phyloP scores from a whole-genome alignment of 1,140 invertebrate species.

The Drosophila neocordata region DNA sequence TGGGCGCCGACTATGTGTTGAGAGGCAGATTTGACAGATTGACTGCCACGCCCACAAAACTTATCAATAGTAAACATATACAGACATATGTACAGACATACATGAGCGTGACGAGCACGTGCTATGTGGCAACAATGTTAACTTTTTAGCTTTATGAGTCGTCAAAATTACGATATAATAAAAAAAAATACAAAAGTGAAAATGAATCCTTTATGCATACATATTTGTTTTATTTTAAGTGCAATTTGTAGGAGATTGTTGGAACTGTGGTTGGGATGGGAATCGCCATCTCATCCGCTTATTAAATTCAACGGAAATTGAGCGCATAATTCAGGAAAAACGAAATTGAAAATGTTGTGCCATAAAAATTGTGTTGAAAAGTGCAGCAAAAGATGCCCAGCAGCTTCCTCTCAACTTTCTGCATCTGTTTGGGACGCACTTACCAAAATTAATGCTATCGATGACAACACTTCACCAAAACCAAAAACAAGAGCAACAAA shows the following conservation, averaged over 20 bases:
- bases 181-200: neutral
- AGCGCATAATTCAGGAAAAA: slow-evolving; percentile 77
- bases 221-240: slow-evolving; percentile 6
- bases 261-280: neutral
- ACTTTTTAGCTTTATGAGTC: slow-evolving; percentile 54
- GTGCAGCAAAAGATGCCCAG: slow-evolving; percentile 24
- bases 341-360: slow-evolving; percentile 63
- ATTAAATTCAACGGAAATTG: slow-evolving; percentile 76
- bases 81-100: slow-evolving; percentile 10
- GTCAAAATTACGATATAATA: slow-evolving; percentile 63
- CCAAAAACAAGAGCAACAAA: slow-evolving; percentile 58
- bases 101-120: slow-evolving; percentile 51
- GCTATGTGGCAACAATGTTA: slow-evolving; percentile 63
- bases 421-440: slow-evolving; percentile 48
- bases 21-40: slow-evolving; percentile 73
- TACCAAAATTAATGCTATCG: slow-evolving; percentile 80
- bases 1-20: slow-evolving; percentile 27
- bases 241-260: slow-evolving; percentile 8
- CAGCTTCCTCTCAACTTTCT: slow-evolving; percentile 24
- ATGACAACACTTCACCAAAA: slow-evolving; percentile 63
- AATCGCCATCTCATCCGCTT: slow-evolving; percentile 23
- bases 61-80: neutral
- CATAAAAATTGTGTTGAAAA: slow-evolving; percentile 77
- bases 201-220: neutral
- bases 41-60: slow-evolving; percentile 66